These are phyloP conservation scores for Ylistrum balloti DNA, from an alignment of 1,140 invertebrate species.

Conservation along the genomic window DNA sequence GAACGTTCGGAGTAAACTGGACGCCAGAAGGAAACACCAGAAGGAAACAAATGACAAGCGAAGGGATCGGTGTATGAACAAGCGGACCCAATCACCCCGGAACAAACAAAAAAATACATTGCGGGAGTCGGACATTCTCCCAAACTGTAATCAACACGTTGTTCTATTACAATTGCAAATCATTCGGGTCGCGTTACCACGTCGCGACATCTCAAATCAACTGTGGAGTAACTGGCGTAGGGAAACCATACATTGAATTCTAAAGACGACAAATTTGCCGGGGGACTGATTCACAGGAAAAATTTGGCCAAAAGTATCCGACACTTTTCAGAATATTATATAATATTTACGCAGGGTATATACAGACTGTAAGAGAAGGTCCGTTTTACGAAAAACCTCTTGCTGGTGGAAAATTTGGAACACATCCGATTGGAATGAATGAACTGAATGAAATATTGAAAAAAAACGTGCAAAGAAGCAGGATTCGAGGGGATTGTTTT, in stretches of 20 bases:
- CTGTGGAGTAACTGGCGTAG: neutral
- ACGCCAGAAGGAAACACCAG: conserved; percentile 42
- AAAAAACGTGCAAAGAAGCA: neutral
- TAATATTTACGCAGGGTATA: neutral
- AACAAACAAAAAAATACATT: conserved; percentile 44
- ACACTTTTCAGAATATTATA: neutral
- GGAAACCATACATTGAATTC: neutral
- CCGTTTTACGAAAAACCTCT: too few relatives aligned
- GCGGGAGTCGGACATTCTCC: conserved; percentile 34
- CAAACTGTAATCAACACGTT: conserved; percentile 45
- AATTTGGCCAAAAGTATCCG: neutral
- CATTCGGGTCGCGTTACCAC: neutral
- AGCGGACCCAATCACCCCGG: conserved; percentile 42
- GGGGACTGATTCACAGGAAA: neutral
- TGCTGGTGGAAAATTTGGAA: too few relatives aligned
- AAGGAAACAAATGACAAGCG: conserved; percentile 45
- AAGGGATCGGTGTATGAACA: conserved; percentile 49
- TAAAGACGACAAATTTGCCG: neutral
- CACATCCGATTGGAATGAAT: conserved; percentile 47
- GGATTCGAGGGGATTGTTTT: conserved; percentile 45
- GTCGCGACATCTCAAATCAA: conserved; percentile 45
- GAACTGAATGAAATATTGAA: conserved; percentile 52
- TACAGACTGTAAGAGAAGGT: too few relatives aligned
- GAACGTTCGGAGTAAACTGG: conserved; percentile 41
- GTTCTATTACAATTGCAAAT: conserved; percentile 51